These are phyloP conservation scores for Sus cebifrons DNA, from an alignment of 2,797 vertebrate species.

Conservation along the genomic window DNA sequence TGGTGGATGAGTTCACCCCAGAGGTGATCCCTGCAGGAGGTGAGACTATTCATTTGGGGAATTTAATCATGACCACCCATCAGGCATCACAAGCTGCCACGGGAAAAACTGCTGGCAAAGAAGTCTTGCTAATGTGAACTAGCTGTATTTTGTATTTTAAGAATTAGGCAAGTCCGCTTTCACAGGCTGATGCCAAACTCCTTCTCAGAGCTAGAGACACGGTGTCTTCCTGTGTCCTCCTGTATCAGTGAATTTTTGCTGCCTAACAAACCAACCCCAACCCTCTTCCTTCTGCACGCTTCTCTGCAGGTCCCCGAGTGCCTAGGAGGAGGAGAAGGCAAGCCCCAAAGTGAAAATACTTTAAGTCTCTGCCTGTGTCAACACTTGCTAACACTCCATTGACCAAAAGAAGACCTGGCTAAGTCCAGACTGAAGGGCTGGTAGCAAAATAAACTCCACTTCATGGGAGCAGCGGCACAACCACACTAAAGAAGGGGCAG, in stretches of 20 bases:
- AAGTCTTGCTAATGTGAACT: background rate
- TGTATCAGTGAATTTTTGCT: background rate
- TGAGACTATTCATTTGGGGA: background rate
- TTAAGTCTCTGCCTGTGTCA: background rate
- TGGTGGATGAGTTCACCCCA: background rate
- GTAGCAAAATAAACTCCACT: background rate
- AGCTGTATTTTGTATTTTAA: background rate
- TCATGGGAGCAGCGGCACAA: background rate
- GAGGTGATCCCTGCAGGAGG: background rate
- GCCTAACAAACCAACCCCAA: background rate
- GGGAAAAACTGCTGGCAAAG: background rate
- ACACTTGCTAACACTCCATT: background rate
- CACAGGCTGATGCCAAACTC: background rate
- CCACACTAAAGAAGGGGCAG: background rate
- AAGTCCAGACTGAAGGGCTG: background rate
- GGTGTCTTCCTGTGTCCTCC: background rate
- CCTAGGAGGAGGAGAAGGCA: background rate
- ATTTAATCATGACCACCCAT: background rate
- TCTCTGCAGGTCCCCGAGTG: background rate
- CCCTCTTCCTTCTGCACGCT: background rate
- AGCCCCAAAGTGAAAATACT: background rate
- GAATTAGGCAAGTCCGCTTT: background rate
- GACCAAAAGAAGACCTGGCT: background rate
- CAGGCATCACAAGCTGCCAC: background rate
- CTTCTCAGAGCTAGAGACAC: background rate